Conservation (phyloP, 2,113 vertebrate genomes). For the Mus spicilegus region DNA sequence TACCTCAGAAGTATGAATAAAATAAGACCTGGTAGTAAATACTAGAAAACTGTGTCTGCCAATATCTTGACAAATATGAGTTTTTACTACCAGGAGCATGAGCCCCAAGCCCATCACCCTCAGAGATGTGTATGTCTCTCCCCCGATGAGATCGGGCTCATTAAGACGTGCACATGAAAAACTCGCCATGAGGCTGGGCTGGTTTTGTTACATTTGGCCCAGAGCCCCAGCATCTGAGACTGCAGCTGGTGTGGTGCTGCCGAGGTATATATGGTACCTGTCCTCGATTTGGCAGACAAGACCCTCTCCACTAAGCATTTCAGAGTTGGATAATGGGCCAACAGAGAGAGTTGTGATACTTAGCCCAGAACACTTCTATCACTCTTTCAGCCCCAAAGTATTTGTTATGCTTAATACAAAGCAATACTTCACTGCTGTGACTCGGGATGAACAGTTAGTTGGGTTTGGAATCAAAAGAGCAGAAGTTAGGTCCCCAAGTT, state of each 20-base stretch:
- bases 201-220: conserved; percentile 59
- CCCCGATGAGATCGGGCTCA: neutral
- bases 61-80: conserved; percentile 39
- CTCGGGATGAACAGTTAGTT: neutral
- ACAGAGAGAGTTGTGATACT: conserved; percentile 54
- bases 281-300: conserved; percentile 67
- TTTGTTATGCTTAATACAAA: conserved; percentile 69
- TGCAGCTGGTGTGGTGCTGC: conserved; percentile 67
- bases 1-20: neutral
- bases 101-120: neutral
- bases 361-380: conserved; percentile 67
- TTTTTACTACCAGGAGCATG: conserved; percentile 43
- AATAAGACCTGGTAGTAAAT: neutral
- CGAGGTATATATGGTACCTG: conserved; percentile 59
- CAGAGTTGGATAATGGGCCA: conserved; percentile 71
- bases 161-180: conserved; percentile 6
- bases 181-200: conserved; percentile 16
- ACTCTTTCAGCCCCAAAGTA: conserved; percentile 67
- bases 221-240: conserved; percentile 36
- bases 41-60: conserved; percentile 30
- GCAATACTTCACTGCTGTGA: conserved; percentile 21
- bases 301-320: conserved; percentile 40
- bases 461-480: neutral
- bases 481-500: neutral
- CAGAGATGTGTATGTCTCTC: conserved; percentile 22